Conservation (phyloP, 2,797 vertebrate species). For the Glyptemys insculpta region DNA sequence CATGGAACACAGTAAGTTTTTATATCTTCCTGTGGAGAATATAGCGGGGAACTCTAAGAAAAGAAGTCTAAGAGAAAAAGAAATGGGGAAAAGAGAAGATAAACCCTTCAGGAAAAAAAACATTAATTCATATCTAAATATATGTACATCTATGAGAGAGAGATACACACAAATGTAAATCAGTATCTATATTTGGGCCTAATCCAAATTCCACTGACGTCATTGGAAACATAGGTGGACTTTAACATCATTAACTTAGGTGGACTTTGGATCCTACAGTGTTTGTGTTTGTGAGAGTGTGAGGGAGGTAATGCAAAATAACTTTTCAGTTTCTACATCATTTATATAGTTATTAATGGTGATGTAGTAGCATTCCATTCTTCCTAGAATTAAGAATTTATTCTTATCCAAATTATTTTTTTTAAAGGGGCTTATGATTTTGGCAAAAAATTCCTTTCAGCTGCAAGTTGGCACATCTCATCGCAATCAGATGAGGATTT, state of each 20-base stretch:
- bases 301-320: background rate
- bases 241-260: background rate
- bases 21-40: background rate
- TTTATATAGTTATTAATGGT: background rate
- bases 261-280: background rate
- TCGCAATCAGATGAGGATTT: background rate
- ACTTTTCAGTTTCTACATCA: rapidly evolving
- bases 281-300: background rate
- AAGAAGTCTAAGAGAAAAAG: background rate
- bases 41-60: background rate
- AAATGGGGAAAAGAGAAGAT: background rate
- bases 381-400: slow-evolving; percentile 1
- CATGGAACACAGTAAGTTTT: background rate
- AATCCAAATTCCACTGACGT: background rate
- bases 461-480: background rate
- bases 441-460: slow-evolving; percentile 10
- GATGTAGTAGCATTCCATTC: background rate
- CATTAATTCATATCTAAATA: background rate
- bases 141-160: background rate
- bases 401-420: background rate
- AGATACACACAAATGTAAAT: background rate
- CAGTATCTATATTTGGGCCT: background rate
- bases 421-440: background rate
- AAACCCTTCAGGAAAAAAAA: background rate
- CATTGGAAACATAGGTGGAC: background rate